Conservation (phyloP, 2,113 vertebrate species). For the Parus major region DNA sequence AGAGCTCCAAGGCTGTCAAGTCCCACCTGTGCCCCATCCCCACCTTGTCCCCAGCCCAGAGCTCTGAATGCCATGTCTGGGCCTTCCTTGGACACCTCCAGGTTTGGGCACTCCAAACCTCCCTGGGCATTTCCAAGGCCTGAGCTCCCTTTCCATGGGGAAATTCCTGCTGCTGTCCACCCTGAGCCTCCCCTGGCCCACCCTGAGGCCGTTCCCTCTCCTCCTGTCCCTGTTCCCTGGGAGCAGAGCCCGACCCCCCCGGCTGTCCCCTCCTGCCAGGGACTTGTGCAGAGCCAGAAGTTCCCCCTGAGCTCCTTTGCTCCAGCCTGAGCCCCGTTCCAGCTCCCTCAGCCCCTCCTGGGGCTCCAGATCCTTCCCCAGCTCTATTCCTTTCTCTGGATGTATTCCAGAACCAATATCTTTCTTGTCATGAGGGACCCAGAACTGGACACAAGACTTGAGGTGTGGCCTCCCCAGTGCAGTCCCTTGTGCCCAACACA, state of each 20-base stretch:
- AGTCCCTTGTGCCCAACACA: neutral
- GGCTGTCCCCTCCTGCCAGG: neutral
- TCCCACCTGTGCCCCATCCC: fast-evolving
- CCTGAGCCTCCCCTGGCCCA: neutral
- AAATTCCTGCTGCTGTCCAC: neutral
- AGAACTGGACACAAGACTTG: neutral
- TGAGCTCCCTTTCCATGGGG: fast-evolving
- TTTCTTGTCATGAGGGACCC: neutral
- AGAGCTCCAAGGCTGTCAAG: neutral
- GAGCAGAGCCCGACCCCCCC: neutral
- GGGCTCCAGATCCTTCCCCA: neutral
- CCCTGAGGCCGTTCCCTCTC: neutral
- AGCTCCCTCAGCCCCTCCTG: neutral
- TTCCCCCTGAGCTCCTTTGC: neutral
- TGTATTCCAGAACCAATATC: neutral
- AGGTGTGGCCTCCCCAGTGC: neutral
- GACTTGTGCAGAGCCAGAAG: neutral
- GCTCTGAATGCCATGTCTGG: fast-evolving
- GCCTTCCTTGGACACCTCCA: fast-evolving
- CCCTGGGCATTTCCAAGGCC: fast-evolving
- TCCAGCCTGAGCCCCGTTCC: neutral
- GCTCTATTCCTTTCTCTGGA: neutral
- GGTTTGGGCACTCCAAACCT: neutral
- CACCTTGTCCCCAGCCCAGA: neutral
- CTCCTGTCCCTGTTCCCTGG: neutral